Evolutionary conservation across 2,888 invertebrate species (phyloP), one percentile per base, ranked within the genome.

Genomic region (Megaustenia siamemsis): DNA sequence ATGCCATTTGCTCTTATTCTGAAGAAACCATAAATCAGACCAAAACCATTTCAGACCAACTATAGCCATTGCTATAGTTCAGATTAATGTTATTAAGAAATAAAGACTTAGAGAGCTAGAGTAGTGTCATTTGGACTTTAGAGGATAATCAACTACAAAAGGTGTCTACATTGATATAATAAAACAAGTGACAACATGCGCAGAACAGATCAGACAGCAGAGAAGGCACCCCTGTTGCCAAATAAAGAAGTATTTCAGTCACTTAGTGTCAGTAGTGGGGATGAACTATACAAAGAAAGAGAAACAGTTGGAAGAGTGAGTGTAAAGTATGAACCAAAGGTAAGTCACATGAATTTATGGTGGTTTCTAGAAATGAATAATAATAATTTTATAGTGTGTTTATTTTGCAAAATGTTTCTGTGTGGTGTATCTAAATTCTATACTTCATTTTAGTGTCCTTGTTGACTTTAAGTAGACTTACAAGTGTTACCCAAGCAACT

Each of bases 251-350:
- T 68, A 43, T 35, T 45, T 38, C 60, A 43, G 4, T 83, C 83
- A 49, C 83, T 83, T 21, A 83, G 77, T 40, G 49, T 77, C 38
- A 83, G 83, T 53, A 45, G 60, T 68, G 83, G 69, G 12, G 76
- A 76, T 66, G 83, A 76, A 28, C 45, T n/a, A 0, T 77, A 83
- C 38, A 77, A 69, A 38, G 56, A 83, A 18, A 76, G 38, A 43
- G 63, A 66, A 24, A 38, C 24, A 35, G 49, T 35, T 10, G 71
- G 78, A 60, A 63, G 71, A 45, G 63, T 85, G 21, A 63, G 71
- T 35, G 78, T 79, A 0, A 56, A 82, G 38, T 85, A 85, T 63
- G 78, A 79, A 66, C 85, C 85, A 66, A 85, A 82, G 82, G 85
- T 85, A n/a, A 49, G 84, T 6, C 24, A 3, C 38, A 3, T 40